Evolutionary conservation across 2,797 vertebrate genomes (phyloP).

Genomic region (Acomys russatus): DNA sequence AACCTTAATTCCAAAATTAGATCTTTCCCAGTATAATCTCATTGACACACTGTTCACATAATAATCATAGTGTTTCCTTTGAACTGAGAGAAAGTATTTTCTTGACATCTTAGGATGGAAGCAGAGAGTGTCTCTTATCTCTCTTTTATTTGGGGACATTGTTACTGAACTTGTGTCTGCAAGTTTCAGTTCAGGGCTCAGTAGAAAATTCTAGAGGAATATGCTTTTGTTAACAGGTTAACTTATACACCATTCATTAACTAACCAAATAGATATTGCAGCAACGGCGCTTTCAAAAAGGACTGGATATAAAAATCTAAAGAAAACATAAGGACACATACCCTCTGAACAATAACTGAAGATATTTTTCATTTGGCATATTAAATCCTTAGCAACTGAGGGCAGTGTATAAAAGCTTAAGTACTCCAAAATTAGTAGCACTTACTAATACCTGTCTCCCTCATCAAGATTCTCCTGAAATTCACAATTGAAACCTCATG

Average conservation of each 20-base stretch:
- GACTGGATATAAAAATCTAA: background rate
- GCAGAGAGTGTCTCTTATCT: background rate
- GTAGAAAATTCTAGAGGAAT: background rate
- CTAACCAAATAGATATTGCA: conserved; percentile 3
- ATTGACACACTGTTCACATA: conserved; percentile 32
- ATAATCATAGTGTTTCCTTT: conserved; percentile 45
- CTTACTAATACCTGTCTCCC: background rate
- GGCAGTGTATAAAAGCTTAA: background rate
- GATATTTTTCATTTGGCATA: background rate
- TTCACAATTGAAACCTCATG: background rate
- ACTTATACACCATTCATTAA: conserved; percentile 11
- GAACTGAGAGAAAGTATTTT: background rate
- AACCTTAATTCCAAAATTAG: conserved; percentile 3
- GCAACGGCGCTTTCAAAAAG: background rate
- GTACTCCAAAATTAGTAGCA: background rate
- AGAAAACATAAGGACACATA: background rate
- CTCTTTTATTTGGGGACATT: background rate
- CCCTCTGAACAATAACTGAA: background rate
- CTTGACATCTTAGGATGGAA: background rate
- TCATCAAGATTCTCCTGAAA: background rate
- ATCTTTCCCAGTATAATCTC: background rate
- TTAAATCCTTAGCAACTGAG: background rate
- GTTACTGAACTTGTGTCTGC: background rate
- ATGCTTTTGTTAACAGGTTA: conserved; percentile 1
- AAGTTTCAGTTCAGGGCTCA: background rate